Evolutionary conservation across 2,888 invertebrate genomes (phyloP).

Genomic region (Cenopis cana): DNA sequence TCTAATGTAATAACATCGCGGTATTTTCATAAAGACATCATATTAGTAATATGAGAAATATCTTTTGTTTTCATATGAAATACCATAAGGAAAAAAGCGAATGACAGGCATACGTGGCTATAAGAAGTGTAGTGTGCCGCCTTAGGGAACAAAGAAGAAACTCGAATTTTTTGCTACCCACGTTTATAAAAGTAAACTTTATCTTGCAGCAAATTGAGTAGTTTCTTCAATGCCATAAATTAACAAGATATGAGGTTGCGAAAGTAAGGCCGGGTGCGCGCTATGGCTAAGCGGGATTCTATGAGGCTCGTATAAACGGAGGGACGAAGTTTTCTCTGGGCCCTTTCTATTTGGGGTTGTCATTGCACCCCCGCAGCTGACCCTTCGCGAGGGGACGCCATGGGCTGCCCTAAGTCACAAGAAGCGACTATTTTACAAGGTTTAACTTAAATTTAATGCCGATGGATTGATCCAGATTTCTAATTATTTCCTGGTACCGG

Average conservation of each 20-base stretch:
- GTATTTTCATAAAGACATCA: conserved; percentile 40
- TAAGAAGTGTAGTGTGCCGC: conserved; percentile 14
- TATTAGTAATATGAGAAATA: conserved; percentile 39
- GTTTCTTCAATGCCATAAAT: neutral
- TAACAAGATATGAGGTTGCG: conserved; percentile 1
- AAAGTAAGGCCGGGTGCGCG: neutral
- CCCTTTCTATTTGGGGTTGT: conserved; percentile 81
- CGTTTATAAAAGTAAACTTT: neutral
- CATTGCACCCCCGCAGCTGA: conserved; percentile 76
- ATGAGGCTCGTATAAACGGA: conserved; percentile 66
- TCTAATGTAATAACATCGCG: conserved; percentile 1
- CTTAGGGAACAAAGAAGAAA: neutral
- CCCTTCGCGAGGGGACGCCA: conserved; percentile 63
- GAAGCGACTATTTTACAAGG: conserved; percentile 28
- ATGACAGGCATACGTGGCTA: conserved; percentile 30
- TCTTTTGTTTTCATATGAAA: conserved; percentile 44
- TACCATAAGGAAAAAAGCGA: conserved; percentile 31
- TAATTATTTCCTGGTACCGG: neutral
- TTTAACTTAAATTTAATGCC: neutral
- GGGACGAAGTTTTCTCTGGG: conserved; percentile 50
- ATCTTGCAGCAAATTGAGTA: neutral
- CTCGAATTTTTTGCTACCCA: neutral
- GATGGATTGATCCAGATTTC: no score
- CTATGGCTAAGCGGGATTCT: conserved; percentile 69
- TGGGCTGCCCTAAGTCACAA: conserved; percentile 61